Evolutionary conservation across 2,797 vertebrate species (phyloP), one percentile per base, ranked within the genome.

Genomic region (Prionace glauca): DNA sequence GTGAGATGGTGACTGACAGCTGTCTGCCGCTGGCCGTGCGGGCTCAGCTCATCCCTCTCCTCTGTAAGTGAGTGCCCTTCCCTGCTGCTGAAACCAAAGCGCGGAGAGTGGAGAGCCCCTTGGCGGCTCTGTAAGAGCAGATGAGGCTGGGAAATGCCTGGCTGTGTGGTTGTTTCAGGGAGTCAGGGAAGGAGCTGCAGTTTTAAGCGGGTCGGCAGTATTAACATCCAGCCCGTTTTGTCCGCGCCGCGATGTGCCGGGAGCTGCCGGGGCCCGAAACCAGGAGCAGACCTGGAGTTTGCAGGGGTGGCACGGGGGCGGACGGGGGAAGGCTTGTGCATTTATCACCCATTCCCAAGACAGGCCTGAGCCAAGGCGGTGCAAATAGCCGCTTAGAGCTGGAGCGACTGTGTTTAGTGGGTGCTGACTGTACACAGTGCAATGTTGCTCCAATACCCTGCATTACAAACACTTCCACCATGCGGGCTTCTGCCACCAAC

Each of bases 1-100:
- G 69, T 56, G 67, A 94, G 67, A 94, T 94, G 93, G 67, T 74
- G 41, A 41, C 65, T 69, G n/a, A 67, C n/a, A 67, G 91, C n/a
- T 67, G 91, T 93, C 32, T 7, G 62, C 65, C 67, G 41, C 67
- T 50, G 69, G 92, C 92, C 24, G 41, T 45, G 65, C 26, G 36
- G 45, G 36, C 69, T 20, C 69, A 20, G 67, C 69, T 72, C 3
- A 32, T 56, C 26, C n/a, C 41, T 56, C 36, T 90, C 56, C 50
- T 74, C 10, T 7, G 93, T 94, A 94, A 94, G 93, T 65, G 50
- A 56, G 50, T 72, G 45, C 20, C 14, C 41, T 65, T 41, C 41
- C 14, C 14, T 7, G 12, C 36, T 74, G 41, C 3, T 74, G 69
- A 26, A 72, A 67, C 41, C 22, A 88, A 32, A 60, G 20, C 50